A percentile compares a stretch with the other conserved stretches of the same genome.
Evolutionary conservation across 2,113 vertebrate species (phyloP).

Genomic region (Parotia lawesii): DNA sequence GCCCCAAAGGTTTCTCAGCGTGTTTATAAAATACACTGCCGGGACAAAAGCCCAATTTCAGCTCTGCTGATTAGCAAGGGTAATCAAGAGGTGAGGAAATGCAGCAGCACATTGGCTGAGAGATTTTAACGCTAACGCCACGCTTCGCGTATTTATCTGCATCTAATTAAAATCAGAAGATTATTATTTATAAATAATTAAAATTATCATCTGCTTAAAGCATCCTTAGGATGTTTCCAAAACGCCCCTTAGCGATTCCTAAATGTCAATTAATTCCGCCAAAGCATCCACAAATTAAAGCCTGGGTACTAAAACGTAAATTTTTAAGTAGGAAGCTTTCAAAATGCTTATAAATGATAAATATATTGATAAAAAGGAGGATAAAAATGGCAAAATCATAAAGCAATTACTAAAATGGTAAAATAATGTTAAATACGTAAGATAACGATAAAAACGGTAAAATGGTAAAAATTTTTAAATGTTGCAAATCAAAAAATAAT

Average conservation of each 20-base stretch:
- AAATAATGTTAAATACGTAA: not conserved
- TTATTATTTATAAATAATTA: not conserved
- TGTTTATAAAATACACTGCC: too few relatives aligned
- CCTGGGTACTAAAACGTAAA: rapidly evolving
- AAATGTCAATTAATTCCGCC: rapidly evolving
- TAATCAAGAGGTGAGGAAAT: not conserved
- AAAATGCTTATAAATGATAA: not conserved
- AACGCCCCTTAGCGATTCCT: rapidly evolving
- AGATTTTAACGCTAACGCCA: rapidly evolving
- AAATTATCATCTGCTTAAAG: not conserved
- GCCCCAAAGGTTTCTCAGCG: not conserved
- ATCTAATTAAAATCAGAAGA: not conserved
- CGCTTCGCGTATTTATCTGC: rapidly evolving
- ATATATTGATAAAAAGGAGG: not conserved
- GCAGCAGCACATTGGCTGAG: rapidly evolving
- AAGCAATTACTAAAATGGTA: not conserved
- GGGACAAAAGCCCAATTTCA: not conserved
- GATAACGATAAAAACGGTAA: not conserved
- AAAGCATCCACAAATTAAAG: not conserved
- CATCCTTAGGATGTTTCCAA: not conserved
- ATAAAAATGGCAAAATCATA: not conserved
- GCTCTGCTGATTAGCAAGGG: not conserved
- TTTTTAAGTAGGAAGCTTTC: rapidly evolving
- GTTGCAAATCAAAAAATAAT: rapidly evolving
- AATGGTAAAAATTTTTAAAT: rapidly evolving